phyloP scores from a whole-genome alignment of 2,888 invertebrate genomes.

The Mamestra brassicae region DNA sequence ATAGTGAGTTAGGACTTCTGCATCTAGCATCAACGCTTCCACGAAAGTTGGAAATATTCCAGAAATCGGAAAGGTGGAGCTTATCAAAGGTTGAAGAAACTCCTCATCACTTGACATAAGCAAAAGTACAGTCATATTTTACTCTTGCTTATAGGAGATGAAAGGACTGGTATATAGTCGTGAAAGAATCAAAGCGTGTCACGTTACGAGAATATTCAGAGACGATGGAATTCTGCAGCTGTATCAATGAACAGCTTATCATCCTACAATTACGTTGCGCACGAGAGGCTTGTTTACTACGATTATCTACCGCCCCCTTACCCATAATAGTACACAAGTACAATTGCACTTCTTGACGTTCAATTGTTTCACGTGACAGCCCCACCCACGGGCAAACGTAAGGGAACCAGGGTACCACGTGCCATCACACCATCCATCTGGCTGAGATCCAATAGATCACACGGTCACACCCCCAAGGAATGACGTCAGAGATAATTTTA shows the following conservation, averaged over 20 bases:
- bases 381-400: slow-evolving; percentile 52
- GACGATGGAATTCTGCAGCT: slow-evolving; percentile 5
- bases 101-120: neutral
- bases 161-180: neutral
- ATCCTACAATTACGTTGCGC: slow-evolving; percentile 2
- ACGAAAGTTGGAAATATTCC: neutral
- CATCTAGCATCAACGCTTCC: neutral
- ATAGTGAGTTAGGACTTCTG: neutral
- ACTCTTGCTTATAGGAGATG: neutral
- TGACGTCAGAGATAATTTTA: slow-evolving; percentile 61
- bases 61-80: neutral
- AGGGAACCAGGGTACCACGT: slow-evolving; percentile 65
- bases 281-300: slow-evolving; percentile 28
- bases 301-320: neutral
- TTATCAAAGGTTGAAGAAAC: neutral
- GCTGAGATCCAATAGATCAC: slow-evolving; percentile 67
- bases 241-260: slow-evolving; percentile 1
- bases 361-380: slow-evolving; percentile 52
- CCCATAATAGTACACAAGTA: slow-evolving; percentile 30
- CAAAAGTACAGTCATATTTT: neutral
- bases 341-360: slow-evolving; percentile 32
- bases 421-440: slow-evolving; percentile 57
- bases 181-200: neutral
- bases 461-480: slow-evolving; percentile 74
- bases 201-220: slow-evolving; percentile 2